Percentiles rank a stretch among this genome's conserved stretches.
Evolutionary conservation across 1,140 invertebrate genomes (phyloP).

Genomic region (Episyrphus balteatus): DNA sequence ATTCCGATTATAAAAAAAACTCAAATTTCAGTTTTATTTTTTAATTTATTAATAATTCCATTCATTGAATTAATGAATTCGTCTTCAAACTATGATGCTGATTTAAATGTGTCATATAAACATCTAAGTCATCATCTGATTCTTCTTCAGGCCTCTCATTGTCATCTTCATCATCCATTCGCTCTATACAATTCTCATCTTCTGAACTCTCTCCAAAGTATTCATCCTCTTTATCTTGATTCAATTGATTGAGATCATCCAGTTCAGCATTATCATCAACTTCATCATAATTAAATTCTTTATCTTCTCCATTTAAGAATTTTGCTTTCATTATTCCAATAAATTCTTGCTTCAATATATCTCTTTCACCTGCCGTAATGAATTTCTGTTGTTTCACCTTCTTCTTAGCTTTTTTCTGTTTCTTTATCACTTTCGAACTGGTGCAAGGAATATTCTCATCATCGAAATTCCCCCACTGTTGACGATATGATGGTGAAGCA

Average conservation of each 20-base stretch:
- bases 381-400: constrained; percentile 10
- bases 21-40: no score
- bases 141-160: constrained; percentile 2
- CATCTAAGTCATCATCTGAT: background rate
- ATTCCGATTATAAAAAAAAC: no score
- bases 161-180: constrained; percentile 38
- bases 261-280: constrained; percentile 69
- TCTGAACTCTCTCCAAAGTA: constrained; percentile 69
- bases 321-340: constrained; percentile 75
- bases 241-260: constrained; percentile 58
- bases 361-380: constrained; percentile 46
- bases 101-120: constrained; percentile 57
- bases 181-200: constrained; percentile 43
- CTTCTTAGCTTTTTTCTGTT: constrained; percentile 21
- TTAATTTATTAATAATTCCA: no score
- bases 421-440: constrained; percentile 12
- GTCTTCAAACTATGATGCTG: constrained; percentile 22
- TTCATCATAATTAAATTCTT: constrained; percentile 60
- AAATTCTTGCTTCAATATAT: constrained; percentile 71
- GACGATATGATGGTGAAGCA: constrained; percentile 12
- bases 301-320: constrained; percentile 75
- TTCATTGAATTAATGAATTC: no score
- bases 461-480: constrained; percentile 25
- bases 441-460: constrained; percentile 21
- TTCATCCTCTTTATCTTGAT: constrained; percentile 73